Percentiles rank a stretch among this genome's conserved stretches.
Conservation (phyloP, 2,888 invertebrate species). For the Digitonthophagus gazella region DNA sequence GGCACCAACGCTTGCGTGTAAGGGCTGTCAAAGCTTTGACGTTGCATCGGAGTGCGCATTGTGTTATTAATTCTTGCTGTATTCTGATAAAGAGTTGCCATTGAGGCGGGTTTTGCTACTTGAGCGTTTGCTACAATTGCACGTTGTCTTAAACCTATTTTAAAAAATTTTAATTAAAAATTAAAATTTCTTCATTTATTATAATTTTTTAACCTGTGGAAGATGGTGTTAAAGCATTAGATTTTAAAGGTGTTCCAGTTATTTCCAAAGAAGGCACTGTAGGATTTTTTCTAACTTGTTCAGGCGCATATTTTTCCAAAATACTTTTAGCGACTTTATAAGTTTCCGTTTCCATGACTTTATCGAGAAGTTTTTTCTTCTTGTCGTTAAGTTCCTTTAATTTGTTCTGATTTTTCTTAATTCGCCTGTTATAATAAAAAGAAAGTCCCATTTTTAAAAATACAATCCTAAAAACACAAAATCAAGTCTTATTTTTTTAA, state of each 20-base stretch:
- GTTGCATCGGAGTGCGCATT: background rate
- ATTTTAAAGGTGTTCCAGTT: constrained; percentile 19
- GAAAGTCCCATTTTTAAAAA: constrained; percentile 75
- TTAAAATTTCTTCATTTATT: background rate
- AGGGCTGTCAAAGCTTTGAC: background rate
- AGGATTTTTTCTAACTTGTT: constrained; percentile 51
- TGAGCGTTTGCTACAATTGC: constrained; percentile 5
- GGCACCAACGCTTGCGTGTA: background rate
- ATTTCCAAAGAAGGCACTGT: constrained; percentile 24
- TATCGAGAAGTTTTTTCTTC: constrained; percentile 86
- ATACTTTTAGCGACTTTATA: constrained; percentile 92
- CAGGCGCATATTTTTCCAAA: constrained; percentile 79
- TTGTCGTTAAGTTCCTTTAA: constrained; percentile 70
- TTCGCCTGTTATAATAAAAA: constrained; percentile 85
- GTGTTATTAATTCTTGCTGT: constrained; percentile 16
- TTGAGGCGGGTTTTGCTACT: background rate
- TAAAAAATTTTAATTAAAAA: background rate
- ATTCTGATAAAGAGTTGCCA: constrained; percentile 15
- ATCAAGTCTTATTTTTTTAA: too few relatives aligned
- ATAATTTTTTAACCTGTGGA: constrained; percentile 20
- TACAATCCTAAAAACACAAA: constrained; percentile 61
- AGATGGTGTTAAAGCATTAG: constrained; percentile 19
- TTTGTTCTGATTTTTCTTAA: constrained; percentile 74
- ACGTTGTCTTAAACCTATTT: constrained; percentile 25
- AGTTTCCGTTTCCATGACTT: constrained; percentile 96